Evolutionary conservation across 2,888 invertebrate genomes (phyloP), one percentile per base, ranked within the genome.

Genomic region (Malthinus seriepunctatus): DNA sequence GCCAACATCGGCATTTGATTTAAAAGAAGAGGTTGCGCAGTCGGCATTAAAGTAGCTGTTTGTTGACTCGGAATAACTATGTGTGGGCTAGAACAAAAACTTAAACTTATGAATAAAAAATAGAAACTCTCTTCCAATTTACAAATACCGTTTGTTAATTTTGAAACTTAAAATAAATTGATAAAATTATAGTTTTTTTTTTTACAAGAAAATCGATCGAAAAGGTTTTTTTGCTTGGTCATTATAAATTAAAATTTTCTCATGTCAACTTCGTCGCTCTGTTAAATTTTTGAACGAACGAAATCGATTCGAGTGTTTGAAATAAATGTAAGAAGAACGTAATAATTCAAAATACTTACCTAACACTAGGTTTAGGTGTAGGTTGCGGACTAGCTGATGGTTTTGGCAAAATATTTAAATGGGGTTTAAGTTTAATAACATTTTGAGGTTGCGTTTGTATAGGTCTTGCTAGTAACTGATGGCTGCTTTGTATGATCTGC

Each of bases 1-100:
- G 86, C 68, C 47, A 77, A 59, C 70, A 76, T 72, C 5, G 76
- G 77, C 78, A 79, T 78, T 63, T 79, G 79, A 63, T 79, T 79
- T 32, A 78, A 66, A 5, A 79, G 71, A 32, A 79, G 65, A 6
- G 78, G 78, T 56, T 78, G 79, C 0, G 76, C 76, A 4, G 78
- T 72, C 6, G 76, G 78, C 73, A 79, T 74, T 64, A 79, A 70
- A 7, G 79, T 76, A 8, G 78, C 76, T 10, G 69, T 72, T 50
- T 64, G 69, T 50, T 75, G 74, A 59, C 73, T 76, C 8, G 77
- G 78, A 63, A 78, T 75, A 62, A 78, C 77, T 58, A 78, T 78
- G 68, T 78, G 78, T 4, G 78, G 78, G 62, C 78, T 78, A 64
- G 12, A 70, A 67, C 23, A 55, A 10, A 53, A 39, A 49, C 14